Conservation (phyloP, 2,888 invertebrate species). For the Liodrosophila aerea region DNA sequence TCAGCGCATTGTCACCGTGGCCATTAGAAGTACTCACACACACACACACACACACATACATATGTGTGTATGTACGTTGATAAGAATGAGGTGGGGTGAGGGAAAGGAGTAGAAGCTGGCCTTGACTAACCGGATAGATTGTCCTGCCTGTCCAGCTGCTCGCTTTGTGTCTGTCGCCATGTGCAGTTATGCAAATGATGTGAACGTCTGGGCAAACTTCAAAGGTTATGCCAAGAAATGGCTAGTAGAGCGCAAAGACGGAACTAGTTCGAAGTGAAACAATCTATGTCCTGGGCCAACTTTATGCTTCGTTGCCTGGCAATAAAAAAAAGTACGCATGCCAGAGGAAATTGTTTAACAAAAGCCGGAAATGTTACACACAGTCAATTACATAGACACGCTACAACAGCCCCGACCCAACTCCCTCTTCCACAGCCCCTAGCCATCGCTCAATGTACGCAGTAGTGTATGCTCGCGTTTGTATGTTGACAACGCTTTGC, state of each 20-base stretch:
- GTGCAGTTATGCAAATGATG: slow-evolving; percentile 47
- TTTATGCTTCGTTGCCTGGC: slow-evolving; percentile 35
- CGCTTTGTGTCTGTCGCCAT: slow-evolving; percentile 2
- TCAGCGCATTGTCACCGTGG: slow-evolving; percentile 35
- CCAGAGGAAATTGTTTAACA: slow-evolving; percentile 71
- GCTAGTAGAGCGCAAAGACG: slow-evolving; percentile 6
- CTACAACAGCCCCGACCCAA: not conserved
- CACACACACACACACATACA: too few relatives aligned
- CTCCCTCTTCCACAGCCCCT: not conserved
- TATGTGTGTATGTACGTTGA: too few relatives aligned
- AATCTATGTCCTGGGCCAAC: not conserved
- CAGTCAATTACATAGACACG: slow-evolving; percentile 43
- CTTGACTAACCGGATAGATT: too few relatives aligned
- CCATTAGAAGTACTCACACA: slow-evolving; percentile 44
- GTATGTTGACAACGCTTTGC: slow-evolving; percentile 75
- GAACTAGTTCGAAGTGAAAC: not conserved
- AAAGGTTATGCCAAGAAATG: slow-evolving; percentile 40
- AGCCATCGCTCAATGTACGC: slow-evolving; percentile 57
- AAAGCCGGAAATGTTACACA: slow-evolving; percentile 63
- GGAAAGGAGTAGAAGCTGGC: too few relatives aligned
- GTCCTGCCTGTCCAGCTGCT: not conserved
- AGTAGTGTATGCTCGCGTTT: slow-evolving; percentile 52
- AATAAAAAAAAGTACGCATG: slow-evolving; percentile 25
- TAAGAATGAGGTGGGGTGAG: not conserved
- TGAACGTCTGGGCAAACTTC: slow-evolving; percentile 35